Conservation (phyloP, 2,113 vertebrate species). For the Tricholaema leucomelas region DNA sequence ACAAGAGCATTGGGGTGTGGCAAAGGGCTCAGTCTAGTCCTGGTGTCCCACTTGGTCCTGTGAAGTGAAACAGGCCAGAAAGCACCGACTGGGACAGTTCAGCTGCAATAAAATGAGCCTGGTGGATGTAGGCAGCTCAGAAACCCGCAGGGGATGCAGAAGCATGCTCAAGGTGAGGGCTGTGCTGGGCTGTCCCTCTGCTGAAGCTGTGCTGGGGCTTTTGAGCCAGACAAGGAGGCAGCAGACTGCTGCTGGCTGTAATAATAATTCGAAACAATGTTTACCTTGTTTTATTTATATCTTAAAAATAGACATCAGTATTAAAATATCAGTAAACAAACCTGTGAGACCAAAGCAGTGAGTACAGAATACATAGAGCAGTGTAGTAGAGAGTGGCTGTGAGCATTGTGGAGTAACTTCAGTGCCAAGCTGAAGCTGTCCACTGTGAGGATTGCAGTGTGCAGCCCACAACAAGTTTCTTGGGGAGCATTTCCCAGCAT, state of each 20-base stretch:
- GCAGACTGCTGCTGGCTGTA: not conserved
- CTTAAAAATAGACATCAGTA: constrained; percentile 53
- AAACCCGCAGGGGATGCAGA: not conserved
- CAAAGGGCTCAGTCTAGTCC: accelerated
- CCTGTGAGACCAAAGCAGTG: not conserved
- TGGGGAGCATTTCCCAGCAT: not conserved
- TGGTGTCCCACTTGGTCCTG: accelerated
- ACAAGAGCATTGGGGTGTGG: not conserved
- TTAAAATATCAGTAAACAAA: constrained; percentile 35
- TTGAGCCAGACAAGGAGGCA: not conserved
- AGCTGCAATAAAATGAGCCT: not conserved
- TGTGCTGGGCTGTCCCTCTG: not conserved
- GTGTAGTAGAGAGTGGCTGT: not conserved
- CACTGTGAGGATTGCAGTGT: accelerated
- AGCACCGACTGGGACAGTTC: not conserved
- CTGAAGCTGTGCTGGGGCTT: not conserved
- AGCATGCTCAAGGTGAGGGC: accelerated
- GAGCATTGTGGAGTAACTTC: not conserved
- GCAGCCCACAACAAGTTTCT: not conserved
- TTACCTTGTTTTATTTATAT: constrained; percentile 47
- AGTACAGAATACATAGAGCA: not conserved
- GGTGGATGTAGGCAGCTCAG: not conserved
- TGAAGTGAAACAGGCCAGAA: not conserved
- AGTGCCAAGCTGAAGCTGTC: not conserved
- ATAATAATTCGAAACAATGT: constrained; percentile 28